Evolutionary conservation across 2,113 vertebrate genomes (phyloP).

Genomic region (Sula dactylatra): DNA sequence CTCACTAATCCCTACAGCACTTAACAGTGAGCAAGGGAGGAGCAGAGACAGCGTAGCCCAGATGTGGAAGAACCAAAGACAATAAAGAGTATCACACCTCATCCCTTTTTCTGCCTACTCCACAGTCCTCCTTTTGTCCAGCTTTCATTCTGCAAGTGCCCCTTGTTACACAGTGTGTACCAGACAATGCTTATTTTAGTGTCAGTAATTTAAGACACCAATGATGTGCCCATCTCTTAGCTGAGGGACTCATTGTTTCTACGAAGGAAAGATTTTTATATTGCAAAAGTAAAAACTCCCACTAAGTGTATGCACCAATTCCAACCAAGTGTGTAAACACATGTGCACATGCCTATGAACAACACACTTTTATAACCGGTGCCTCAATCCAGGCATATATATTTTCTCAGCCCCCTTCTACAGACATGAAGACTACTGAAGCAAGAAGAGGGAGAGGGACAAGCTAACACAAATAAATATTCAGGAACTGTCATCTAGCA

Average conservation of each 20-base stretch:
- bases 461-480: neutral
- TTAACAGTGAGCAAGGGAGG: neutral
- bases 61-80: neutral
- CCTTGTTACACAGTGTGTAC: neutral
- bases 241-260: neutral
- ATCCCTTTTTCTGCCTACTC: neutral
- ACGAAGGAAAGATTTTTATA: neutral
- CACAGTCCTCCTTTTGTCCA: neutral
- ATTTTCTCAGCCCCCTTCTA: neutral
- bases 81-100: neutral
- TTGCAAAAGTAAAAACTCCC: neutral
- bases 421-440: neutral
- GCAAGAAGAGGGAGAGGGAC: neutral
- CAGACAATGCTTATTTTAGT: neutral
- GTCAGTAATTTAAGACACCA: neutral
- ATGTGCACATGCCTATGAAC: accelerated
- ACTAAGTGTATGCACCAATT: neutral
- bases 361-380: accelerated
- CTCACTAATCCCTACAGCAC: neutral
- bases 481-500: neutral
- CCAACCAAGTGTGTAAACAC: neutral
- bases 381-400: neutral
- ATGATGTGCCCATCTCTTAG: neutral
- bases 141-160: neutral
- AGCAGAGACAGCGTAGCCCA: neutral